Evolutionary conservation across 2,888 invertebrate species (phyloP).

Genomic region (Drosophila parthenogenetica): DNA sequence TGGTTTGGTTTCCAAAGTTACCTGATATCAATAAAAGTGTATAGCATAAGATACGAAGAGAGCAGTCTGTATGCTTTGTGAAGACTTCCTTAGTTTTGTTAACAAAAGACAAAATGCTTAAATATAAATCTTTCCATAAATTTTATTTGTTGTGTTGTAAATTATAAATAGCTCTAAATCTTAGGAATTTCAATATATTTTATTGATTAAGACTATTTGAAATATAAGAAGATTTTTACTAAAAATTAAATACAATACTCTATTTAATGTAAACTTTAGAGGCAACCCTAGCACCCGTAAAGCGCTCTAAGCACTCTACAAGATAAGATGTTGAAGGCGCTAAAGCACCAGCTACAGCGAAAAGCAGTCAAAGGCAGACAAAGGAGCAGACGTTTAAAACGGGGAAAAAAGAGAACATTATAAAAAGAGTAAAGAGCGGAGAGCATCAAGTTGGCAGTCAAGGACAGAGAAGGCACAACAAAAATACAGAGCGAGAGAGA

Average conservation of each 20-base stretch:
- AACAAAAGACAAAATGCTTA: no score
- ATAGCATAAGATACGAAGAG: slow-evolving; percentile 20
- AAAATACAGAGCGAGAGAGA: neutral
- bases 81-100: neutral
- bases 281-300: slow-evolving; percentile 37
- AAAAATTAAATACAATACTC: no score
- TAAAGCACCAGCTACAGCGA: slow-evolving; percentile 35
- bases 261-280: neutral
- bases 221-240: no score
- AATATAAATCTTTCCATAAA: no score
- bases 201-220: no score
- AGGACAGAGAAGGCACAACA: slow-evolving; percentile 27
- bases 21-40: slow-evolving; percentile 69
- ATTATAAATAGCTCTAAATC: no score
- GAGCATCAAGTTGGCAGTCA: slow-evolving; percentile 33
- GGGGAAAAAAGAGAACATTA: slow-evolving; percentile 11
- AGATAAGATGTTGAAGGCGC: slow-evolving; percentile 36
- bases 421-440: slow-evolving; percentile 17
- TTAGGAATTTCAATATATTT: no score
- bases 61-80: slow-evolving; percentile 11
- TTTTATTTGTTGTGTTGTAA: no score
- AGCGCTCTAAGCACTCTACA: slow-evolving; percentile 12
- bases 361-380: slow-evolving; percentile 30
- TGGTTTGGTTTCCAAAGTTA: slow-evolving; percentile 47
- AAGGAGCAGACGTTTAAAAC: slow-evolving; percentile 33